Conservation (phyloP, 2,113 vertebrate species). For the Leptosomus discolor region DNA sequence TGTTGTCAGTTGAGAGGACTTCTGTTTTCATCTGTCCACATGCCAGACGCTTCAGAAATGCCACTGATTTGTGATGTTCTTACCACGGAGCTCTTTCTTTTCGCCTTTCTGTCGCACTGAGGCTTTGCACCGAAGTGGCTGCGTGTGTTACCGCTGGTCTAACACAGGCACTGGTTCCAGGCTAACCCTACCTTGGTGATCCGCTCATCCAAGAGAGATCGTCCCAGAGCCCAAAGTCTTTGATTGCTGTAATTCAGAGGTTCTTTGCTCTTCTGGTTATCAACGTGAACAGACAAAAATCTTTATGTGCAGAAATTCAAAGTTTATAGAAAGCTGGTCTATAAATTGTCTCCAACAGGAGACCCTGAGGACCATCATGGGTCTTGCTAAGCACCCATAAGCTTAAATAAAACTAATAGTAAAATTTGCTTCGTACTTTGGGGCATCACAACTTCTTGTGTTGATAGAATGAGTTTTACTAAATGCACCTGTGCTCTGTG, state of each 20-base stretch:
- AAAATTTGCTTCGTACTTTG: background rate
- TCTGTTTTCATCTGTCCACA: background rate
- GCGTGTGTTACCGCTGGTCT: background rate
- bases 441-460: background rate
- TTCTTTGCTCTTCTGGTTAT: background rate
- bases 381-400: background rate
- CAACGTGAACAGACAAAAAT: background rate
- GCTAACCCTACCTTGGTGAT: background rate
- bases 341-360: background rate
- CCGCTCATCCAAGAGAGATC: background rate
- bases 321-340: background rate
- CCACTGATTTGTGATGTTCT: background rate
- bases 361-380: background rate
- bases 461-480: rapidly evolving
- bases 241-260: background rate
- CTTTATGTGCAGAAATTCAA: background rate
- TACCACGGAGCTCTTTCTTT: background rate
- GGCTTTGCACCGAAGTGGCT: background rate
- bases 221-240: background rate
- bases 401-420: background rate
- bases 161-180: background rate
- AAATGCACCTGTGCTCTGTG: background rate
- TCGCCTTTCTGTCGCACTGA: background rate
- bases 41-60: background rate
- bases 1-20: background rate